Evolutionary conservation across 1,140 invertebrate species (phyloP), one percentile per base, ranked within the genome.

Genomic region (Pissodes strobi): DNA sequence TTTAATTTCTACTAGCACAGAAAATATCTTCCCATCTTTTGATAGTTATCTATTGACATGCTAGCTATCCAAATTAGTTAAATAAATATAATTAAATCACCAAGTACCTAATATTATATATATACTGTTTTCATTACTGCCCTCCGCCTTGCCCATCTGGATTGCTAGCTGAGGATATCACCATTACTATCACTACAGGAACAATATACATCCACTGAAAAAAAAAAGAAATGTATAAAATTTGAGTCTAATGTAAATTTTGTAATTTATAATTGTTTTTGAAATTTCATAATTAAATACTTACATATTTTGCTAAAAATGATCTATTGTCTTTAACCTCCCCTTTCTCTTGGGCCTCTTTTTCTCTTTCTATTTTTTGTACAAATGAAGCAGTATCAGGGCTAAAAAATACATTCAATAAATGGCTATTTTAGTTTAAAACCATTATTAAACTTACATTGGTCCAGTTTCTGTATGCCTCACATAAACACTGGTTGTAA

Each of bases 301-400:
- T 90, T 87, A 96, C 94, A 84, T 98, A 98, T 97, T 96, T 98
- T 0, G 91, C 91, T 72, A 98, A 85, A 78, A 98, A 97, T 46
- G 93, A 95, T 74, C 93, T 83, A 77, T 95, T 97, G 76, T 98
- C 95, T 78, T 91, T 91, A 49, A 88, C 84, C 72, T 95, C 93
- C 22, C 93, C 94, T 68, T 91, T 89, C 75, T 94, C 90, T 70
- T 93, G 88, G 6, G 94, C 93, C 79, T 92, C 90, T 70, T 89
- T 87, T 80, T 98, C 95, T 60, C 89, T 80, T 78, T 97, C 94
- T 27, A 96, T 72, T 77, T 95, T 95, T 73, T 95, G 90, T 70
- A 97, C 92, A 72, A 94, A 97, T 12, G 88, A 88, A 30, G 92
- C 89, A 6, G 94, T 97, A 71, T 98, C 95, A 49, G 95, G 95